Percentiles rank a stretch among this genome's conserved stretches.
Conservation (phyloP, 2,888 invertebrate species). For the Drosophila imparisetae region DNA sequence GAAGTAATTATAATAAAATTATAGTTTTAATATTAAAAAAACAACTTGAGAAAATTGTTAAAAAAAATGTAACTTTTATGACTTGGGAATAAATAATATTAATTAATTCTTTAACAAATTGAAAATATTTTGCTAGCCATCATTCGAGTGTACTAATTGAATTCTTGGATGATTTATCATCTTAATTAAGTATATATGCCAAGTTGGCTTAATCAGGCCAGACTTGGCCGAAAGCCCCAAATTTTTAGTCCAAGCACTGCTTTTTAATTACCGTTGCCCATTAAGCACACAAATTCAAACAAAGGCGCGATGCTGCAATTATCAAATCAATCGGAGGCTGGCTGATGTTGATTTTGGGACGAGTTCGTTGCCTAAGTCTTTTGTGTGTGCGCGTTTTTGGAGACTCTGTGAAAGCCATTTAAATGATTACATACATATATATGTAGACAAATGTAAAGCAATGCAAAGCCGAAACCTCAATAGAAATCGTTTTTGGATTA, state of each 20-base stretch:
- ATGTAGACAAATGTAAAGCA: conserved; percentile 61
- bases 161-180: not conserved
- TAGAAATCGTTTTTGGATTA: conserved; percentile 72
- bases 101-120: not conserved
- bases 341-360: conserved; percentile 63
- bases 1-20: conserved; percentile 14
- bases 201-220: not conserved
- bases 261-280: conserved; percentile 48
- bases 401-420: conserved; percentile 70
- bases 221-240: not conserved
- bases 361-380: conserved; percentile 80
- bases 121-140: not conserved
- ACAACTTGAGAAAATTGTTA: too few relatives aligned
- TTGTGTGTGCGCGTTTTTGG: conserved; percentile 53
- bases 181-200: not conserved
- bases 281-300: conserved; percentile 55
- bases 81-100: not conserved
- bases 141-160: not conserved
- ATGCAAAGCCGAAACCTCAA: conserved; percentile 70
- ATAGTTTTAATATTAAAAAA: too few relatives aligned
- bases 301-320: conserved; percentile 72
- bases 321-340: conserved; percentile 66
- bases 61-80: not conserved
- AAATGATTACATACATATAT: conserved; percentile 60
- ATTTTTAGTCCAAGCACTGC: conserved; percentile 16